These are phyloP conservation scores for Siniperca chuatsi DNA, from an alignment of 2,113 vertebrate species.

Conservation along the genomic window DNA sequence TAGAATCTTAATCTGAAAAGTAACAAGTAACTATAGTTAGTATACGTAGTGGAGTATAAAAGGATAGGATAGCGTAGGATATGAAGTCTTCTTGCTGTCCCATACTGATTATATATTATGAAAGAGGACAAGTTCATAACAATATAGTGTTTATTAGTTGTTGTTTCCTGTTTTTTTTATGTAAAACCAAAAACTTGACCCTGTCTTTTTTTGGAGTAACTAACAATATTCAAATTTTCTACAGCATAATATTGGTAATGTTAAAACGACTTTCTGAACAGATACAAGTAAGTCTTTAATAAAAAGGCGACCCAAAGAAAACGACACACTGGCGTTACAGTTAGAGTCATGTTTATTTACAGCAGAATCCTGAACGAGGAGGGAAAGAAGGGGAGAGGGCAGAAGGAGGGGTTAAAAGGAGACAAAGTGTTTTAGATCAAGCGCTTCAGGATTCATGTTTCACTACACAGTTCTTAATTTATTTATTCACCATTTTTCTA, in stretches of 20 bases:
- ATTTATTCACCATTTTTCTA: conserved; percentile 84
- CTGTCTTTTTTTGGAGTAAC: not conserved
- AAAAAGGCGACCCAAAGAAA: conserved; percentile 18
- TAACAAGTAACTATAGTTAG: not conserved
- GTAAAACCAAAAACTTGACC: not conserved
- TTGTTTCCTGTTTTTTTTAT: too few species aligned
- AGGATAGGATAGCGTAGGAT: too few species aligned
- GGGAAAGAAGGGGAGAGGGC: conserved; percentile 38
- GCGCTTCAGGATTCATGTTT: conserved; percentile 82
- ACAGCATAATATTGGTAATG: not conserved
- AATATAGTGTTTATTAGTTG: too few species aligned
- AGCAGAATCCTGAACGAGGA: conserved; percentile 84
- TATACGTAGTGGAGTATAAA: not conserved
- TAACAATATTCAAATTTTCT: not conserved
- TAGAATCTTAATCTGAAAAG: not conserved
- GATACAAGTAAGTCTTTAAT: not conserved
- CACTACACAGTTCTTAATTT: conserved; percentile 87
- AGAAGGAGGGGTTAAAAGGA: conserved; percentile 69
- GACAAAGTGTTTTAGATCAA: conserved; percentile 79
- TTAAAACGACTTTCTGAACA: not conserved
- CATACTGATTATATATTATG: not conserved
- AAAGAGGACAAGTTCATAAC: too few species aligned
- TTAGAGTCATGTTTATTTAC: conserved; percentile 91
- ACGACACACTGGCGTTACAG: conserved; percentile 72
- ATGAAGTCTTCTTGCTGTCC: not conserved